Base-by-base conservation (phyloP, 2,888 invertebrate species). In the Priocnemis perturbator region DNA sequence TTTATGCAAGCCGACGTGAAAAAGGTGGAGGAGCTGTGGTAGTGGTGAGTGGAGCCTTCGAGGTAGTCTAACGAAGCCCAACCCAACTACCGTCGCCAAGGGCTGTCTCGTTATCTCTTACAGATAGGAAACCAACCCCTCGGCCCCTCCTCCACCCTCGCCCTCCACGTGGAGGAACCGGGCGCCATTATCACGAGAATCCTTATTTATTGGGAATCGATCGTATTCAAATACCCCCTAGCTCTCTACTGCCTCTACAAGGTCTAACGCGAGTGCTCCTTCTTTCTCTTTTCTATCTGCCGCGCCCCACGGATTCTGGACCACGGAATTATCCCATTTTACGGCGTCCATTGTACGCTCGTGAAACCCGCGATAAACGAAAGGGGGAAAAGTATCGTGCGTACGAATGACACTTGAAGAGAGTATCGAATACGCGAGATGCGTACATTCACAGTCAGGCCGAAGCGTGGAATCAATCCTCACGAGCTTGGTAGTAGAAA, bases 141-240 rank as follows among this genome's bases (percentile, higher is more conserved):
- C 71, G 68, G 47, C 52, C 64, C 67, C 66, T 58, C 53, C 60
- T 61, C 58, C 78, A 60, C 68, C 71, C 71, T 72, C 72, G 64
- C 37, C 47, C 50, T 26, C 37, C 37, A 44, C 58, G 19, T 26
- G 37, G 7, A 50, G n/a, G 50, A 9, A 50, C 50, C 50, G n/a
- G 37, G 50, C 50, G 50, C 50, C 17, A 50, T 85, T 84, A 85
- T 83, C 85, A 79, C 83, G 82, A 76, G 81, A 84, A 85, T 85
- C 84, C 84, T 85, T 84, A 85, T 85, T 85, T 85, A 85, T 85
- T 83, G 84, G 73, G 79, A 84, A 85, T 85, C 85, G 85, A 85
- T 85, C 83, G 83, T 82, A 85, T 85, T 85, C 85, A 85, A 85
- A 85, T 85, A 72, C 79, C 73, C 71, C 60, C 60, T 64, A 66